Conservation (phyloP, 2,797 vertebrate species). For the Lithobates sylvaticus region DNA sequence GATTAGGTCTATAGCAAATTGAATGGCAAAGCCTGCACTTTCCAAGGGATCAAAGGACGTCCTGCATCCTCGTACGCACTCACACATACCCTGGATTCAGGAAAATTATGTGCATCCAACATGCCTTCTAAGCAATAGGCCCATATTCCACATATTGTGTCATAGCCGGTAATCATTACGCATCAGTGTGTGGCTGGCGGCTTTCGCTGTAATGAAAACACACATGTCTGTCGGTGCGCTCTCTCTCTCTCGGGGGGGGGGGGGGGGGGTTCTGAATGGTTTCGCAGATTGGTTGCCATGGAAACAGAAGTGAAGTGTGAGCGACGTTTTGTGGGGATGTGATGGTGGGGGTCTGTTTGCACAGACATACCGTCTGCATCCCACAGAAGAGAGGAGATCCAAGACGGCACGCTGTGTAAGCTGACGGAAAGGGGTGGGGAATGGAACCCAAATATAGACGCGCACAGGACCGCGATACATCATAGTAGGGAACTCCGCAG, state of each 20-base stretch:
- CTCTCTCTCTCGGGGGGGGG: no score
- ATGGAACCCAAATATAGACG: constrained; percentile 38
- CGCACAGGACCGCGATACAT: constrained; percentile 10
- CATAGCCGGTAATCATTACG: constrained; percentile 10
- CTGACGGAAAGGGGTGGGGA: constrained; percentile 44
- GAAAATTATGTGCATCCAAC: background rate
- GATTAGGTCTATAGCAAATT: no score
- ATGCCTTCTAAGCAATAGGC: background rate
- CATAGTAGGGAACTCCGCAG: background rate
- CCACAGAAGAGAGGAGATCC: constrained; percentile 49
- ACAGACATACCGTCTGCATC: constrained; percentile 44
- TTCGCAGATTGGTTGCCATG: constrained; percentile 50
- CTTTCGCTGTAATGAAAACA: background rate
- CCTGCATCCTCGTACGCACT: no score
- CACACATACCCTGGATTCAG: background rate
- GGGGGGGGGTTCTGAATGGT: constrained; percentile 32
- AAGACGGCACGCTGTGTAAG: constrained; percentile 49
- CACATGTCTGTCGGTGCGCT: background rate
- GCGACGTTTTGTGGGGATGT: constrained; percentile 34
- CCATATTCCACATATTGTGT: background rate
- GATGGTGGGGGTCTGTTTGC: constrained; percentile 36
- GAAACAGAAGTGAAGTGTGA: constrained; percentile 40
- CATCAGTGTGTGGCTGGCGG: background rate
- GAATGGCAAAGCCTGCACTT: no score
- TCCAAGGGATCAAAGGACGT: no score